These are phyloP conservation scores for Zapornia atra DNA, from an alignment of 2,113 vertebrate genomes.

Conservation along the genomic window DNA sequence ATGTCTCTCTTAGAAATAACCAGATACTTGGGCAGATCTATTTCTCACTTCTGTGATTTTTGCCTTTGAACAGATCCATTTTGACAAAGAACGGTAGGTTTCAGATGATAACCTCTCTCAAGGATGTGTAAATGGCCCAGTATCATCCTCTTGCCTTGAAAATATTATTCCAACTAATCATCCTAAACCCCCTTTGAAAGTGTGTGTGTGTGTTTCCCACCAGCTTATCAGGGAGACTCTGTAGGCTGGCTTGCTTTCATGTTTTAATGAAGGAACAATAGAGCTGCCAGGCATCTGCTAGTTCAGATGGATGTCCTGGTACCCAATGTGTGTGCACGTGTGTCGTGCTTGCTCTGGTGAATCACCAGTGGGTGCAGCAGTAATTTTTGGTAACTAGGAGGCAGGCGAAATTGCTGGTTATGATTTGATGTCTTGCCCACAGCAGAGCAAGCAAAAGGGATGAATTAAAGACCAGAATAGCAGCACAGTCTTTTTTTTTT, in stretches of 20 bases:
- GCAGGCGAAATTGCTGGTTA: constrained; percentile 73
- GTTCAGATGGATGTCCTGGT: background rate
- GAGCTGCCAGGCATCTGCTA: background rate
- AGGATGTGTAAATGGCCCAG: background rate
- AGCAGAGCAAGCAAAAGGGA: constrained; percentile 61
- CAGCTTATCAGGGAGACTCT: background rate
- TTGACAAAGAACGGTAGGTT: background rate
- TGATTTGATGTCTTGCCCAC: constrained; percentile 71
- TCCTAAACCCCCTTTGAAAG: background rate
- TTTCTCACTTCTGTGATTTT: background rate
- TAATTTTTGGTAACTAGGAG: constrained; percentile 69
- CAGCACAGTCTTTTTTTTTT: constrained; percentile 5
- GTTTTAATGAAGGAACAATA: background rate
- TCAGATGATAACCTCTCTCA: background rate
- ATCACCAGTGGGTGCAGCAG: constrained; percentile 55
- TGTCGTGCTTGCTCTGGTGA: background rate
- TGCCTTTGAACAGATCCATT: background rate
- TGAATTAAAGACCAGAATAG: constrained; percentile 78
- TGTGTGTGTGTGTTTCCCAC: background rate
- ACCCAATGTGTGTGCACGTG: background rate
- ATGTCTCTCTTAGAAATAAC: background rate
- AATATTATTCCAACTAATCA: background rate
- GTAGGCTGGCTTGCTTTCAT: background rate
- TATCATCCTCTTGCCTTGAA: background rate
- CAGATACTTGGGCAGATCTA: background rate